Conservation (phyloP, 2,888 invertebrate species). For the Lymantria dispar region DNA sequence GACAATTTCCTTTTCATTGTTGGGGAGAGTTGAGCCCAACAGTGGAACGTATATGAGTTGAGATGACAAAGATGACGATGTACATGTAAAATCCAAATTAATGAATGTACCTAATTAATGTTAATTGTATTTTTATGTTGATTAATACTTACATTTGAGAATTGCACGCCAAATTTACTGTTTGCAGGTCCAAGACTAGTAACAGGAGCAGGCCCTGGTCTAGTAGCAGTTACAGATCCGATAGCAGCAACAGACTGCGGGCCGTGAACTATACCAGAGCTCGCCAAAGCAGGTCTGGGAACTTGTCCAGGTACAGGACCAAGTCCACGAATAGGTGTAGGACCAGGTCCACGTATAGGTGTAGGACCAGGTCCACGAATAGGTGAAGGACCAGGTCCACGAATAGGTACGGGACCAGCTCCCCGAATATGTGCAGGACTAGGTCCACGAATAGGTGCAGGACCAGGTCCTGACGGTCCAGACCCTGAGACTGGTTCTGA, state of each 20-base stretch:
- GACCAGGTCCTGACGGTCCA: neutral
- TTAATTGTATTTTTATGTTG: neutral
- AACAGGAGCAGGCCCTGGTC: neutral
- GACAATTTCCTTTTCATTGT: too few species aligned
- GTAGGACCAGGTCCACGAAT: too few species aligned
- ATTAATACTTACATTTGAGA: slow-evolving; percentile 44
- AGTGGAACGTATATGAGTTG: too few species aligned
- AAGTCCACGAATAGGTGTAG: too few species aligned
- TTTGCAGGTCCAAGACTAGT: neutral
- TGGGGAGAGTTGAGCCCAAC: too few species aligned
- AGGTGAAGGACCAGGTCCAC: neutral
- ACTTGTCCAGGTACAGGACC: neutral
- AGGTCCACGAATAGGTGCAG: neutral
- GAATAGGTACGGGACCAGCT: neutral
- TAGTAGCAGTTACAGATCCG: neutral
- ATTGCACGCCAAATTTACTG: slow-evolving; percentile 31
- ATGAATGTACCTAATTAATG: neutral
- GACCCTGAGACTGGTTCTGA: slow-evolving; percentile 1
- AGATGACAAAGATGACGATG: too few species aligned
- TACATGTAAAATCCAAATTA: too few species aligned
- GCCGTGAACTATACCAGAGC: neutral
- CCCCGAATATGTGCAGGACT: too few species aligned
- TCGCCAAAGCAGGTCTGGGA: neutral
- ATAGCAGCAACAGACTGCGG: neutral
- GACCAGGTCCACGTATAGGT: neutral